Percentiles rank a stretch among this genome's conserved stretches.
Evolutionary conservation across 1,140 invertebrate genomes (phyloP).

Genomic region (Megalopta genalis): DNA sequence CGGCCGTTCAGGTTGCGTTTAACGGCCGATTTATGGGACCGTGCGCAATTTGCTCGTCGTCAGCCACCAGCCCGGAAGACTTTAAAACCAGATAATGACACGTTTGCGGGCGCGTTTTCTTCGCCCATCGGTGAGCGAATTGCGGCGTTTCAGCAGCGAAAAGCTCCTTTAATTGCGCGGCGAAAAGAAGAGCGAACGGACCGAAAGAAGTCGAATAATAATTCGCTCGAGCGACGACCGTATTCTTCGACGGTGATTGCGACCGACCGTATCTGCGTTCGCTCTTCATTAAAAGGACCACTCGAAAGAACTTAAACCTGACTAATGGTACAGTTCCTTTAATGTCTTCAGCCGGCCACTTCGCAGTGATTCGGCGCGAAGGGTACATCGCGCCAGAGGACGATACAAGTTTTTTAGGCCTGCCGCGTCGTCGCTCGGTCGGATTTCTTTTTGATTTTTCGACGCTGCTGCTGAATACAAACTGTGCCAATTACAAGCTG

Average conservation of each 20-base stretch:
- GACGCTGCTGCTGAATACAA: background rate
- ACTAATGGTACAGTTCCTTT: conserved; percentile 58
- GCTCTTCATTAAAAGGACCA: conserved; percentile 62
- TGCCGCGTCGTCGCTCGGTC: too few relatives aligned
- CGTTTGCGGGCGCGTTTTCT: conserved; percentile 24
- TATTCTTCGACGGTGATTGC: conserved; percentile 45
- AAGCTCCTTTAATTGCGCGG: conserved; percentile 44
- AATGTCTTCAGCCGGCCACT: conserved; percentile 55
- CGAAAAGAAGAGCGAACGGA: background rate
- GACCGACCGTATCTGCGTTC: conserved; percentile 34
- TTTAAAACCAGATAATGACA: conserved; percentile 36
- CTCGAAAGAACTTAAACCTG: conserved; percentile 47
- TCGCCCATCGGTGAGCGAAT: conserved; percentile 10
- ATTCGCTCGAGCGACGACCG: conserved; percentile 34
- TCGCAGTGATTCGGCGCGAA: conserved; percentile 26
- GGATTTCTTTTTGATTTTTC: background rate
- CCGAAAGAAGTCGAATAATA: conserved; percentile 29
- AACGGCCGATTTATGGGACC: conserved; percentile 12
- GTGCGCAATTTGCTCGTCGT: conserved; percentile 41
- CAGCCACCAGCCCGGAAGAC: conserved; percentile 18
- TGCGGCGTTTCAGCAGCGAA: conserved; percentile 5
- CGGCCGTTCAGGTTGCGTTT: conserved; percentile 1
- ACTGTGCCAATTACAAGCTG: background rate
- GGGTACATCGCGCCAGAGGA: background rate
- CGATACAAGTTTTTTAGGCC: background rate